Base-by-base conservation (phyloP, 2,113 vertebrate genomes). In the Raja brachyura region DNA sequence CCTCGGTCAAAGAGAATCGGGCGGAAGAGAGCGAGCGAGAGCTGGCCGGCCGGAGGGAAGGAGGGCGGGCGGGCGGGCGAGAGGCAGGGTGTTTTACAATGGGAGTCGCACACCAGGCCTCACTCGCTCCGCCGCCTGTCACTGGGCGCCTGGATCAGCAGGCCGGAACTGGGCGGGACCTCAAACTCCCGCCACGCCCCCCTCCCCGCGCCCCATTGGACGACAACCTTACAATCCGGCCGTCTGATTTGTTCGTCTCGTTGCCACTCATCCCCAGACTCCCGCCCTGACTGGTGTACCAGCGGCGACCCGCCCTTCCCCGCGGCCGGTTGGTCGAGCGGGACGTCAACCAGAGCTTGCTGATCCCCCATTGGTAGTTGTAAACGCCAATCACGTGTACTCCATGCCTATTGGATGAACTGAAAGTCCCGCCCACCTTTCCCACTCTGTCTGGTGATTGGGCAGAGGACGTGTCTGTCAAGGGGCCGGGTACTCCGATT, bases 111-210 rank as follows among this genome's bases (percentile, higher is more conserved):
- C 83, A 88, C 59, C 88, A 92, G 88, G 88, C 88, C 88, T 73
- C 88, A n/a, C 63, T 68, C 86, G 39, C 39, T 48, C 39, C 39
- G 39, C 39, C 20, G 66, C 33, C 66, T 70, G 63, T 92, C 63
- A 92, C 63, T 68, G 88, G 63, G 88, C 61, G 88, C 93, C 70
- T 39, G 83, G 66, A 70, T 93, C 68, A 93, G 93, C 93, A n/a
- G 90, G 73, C 77, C 93, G 25, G 48, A 59, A 73, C 18, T 63
- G 25, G 61, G 68, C 25, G 48, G 1, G 56, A 11, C 39, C 39
- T 48, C 39, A 48, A 33, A 16, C 3, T 13, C 63, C 0, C 77
- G 8, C n/a, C 74, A 56, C 86, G 0, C 79, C 83, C 39, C 92
- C 48, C 75, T 5, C 3, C 93, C 0, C 20, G 9, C 0, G 28